Base-by-base conservation (phyloP, 2,888 invertebrate genomes). In the Cheilosia pagana region DNA sequence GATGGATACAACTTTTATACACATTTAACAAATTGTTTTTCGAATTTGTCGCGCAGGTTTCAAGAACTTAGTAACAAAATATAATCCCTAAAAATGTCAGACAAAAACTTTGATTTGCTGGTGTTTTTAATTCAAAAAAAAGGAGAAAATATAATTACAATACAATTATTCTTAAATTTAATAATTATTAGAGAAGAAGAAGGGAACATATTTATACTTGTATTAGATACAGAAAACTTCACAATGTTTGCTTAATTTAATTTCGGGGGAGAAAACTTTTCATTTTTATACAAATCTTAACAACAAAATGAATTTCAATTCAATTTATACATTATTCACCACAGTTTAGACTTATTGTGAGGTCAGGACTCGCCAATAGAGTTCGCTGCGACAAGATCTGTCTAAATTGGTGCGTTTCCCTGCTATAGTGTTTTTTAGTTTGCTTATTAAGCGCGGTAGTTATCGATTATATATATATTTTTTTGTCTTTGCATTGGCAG, bases 31-130 rank as follows among this genome's bases (percentile, higher is more conserved):
- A 19, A 45, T 50, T 1, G 23, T 43, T 59, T 21, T 50, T 23
- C n/a, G 5, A 19, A 62, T 21, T 28, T 35, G 65, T 50, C 52
- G 68, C 31, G 78, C 78, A 83, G 78, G 79, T 48, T 23, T 71
- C 65, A 76, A 55, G 65, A 81, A 85, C 70, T 81, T 60, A 71
- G 70, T 65, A 85, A 81, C 71, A 81, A 75, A 75, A 71, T 71
- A 81, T 60, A 75, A 62, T 85, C 85, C 85, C 85, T 85, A 85
- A 85, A 75, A 81, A 62, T 81, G 85, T 85, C 85, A 85, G 85
- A 85, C 67, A 59, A 71, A 67, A 76, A 71, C 35, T 31, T 31
- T 60, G 14, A 59, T 70, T 52, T 28, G 6, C 50, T 45, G 41
- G 28, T 67, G 21, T 41, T 68, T 55, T 35, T 21, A 16, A 50